These are phyloP conservation scores for Idaea dimidiata DNA, from an alignment of 2,888 invertebrate genomes.

Conservation along the genomic window DNA sequence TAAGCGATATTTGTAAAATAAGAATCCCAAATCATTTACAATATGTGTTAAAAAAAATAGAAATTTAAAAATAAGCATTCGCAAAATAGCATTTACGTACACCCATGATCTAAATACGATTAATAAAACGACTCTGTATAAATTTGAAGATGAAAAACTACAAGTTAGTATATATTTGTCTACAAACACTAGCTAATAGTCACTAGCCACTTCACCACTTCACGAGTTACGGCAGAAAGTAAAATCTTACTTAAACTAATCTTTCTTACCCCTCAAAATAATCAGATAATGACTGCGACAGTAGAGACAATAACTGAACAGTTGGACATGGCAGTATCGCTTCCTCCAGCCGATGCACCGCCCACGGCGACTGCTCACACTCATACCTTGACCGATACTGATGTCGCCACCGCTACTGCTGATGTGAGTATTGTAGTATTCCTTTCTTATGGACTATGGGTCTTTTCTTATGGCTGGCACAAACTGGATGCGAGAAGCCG, in stretches of 20 bases:
- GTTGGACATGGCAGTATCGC: conserved; percentile 92
- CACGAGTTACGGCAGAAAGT: background rate
- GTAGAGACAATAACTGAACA: conserved; percentile 96
- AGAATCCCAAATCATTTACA: background rate
- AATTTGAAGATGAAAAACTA: background rate
- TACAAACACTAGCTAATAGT: background rate
- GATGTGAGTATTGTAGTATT: conserved; percentile 49
- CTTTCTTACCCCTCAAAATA: conserved; percentile 16
- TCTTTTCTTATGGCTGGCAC: no score
- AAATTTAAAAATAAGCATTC: background rate
- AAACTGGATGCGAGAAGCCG: no score
- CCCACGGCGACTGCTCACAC: conserved; percentile 92
- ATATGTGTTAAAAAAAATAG: background rate
- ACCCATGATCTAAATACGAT: background rate
- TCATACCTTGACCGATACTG: conserved; percentile 92
- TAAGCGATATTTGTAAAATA: background rate
- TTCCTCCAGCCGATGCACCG: conserved; percentile 84
- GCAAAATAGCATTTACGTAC: no score
- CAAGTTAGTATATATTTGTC: no score
- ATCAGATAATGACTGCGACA: conserved; percentile 96
- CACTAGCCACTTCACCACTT: background rate
- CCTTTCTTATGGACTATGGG: background rate
- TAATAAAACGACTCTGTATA: background rate
- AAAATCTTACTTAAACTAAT: background rate
- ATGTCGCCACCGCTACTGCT: conserved; percentile 86